Base-by-base conservation (phyloP, 2,113 vertebrate genomes). In the Scomber colias region DNA sequence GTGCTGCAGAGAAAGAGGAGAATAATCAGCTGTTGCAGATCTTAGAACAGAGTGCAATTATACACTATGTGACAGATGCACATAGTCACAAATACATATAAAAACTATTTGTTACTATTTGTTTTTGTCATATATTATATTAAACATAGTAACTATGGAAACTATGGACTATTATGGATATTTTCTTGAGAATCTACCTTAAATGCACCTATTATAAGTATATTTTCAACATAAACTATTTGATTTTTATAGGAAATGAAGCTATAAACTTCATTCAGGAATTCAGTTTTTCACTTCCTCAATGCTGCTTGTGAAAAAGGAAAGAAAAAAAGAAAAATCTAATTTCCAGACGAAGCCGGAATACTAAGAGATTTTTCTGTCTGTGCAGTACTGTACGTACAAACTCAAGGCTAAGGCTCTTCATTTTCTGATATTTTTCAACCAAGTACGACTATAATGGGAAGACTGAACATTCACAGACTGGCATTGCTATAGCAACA, bases 401-500 rank as follows among this genome's bases (percentile, higher is more conserved):
- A 79, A 75, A 82, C 78, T 81, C 87, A 89, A 89, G 85, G 77
- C 56, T 82, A 48, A 57, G 50, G 68, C 70, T 75, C 72, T 77
- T 71, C 71, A 74, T 77, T 64, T 62, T 62, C 31, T 46, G 48
- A 75, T 69, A 57, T 82, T 69, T 82, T 80, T 63, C 60, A 16
- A 44, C 46, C 75, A 0, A 49, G 64, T 64, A 49, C 16, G 0
- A 49, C 66, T 57, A 48, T 75, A 82, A 85, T 16, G 44, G 57
- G 66, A 57, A 61, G 67, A 55, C 21, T 2, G 62, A 62, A 59
- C 71, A 66, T 83, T 87, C 84, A 64, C 72, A 67, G 77, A 72
- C 91, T 70, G 10, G 76, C 65, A 90, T 94, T 70, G 81, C 90
- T 92, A 92, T 92, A 89, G 91, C 87, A 94, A 94, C 91, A 17